A percentile compares a stretch with the other conserved stretches of the same genome.
Evolutionary conservation across 2,888 invertebrate genomes (phyloP).

Genomic region (Anaspis maculata): DNA sequence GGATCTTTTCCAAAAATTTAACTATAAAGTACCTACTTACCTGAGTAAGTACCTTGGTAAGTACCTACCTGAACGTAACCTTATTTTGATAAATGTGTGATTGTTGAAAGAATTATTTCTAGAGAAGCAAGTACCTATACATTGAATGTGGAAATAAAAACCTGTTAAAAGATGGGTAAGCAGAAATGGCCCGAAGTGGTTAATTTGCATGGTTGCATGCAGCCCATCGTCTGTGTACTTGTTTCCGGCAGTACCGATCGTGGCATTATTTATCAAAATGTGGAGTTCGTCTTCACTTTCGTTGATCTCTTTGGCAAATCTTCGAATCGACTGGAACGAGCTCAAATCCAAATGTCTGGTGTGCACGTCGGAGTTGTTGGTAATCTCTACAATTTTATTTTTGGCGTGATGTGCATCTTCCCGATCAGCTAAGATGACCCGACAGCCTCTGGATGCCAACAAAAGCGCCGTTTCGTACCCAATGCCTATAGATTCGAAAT

Average conservation of each 20-base stretch:
- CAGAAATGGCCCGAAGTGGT: conserved; percentile 66
- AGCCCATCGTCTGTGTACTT: conserved; percentile 55
- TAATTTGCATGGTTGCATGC: conserved; percentile 59
- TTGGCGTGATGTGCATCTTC: conserved; percentile 48
- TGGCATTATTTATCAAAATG: conserved; percentile 59
- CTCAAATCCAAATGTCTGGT: conserved; percentile 47
- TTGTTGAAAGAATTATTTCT: too few species aligned
- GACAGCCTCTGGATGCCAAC: conserved; percentile 45
- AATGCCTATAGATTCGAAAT: conserved; percentile 30
- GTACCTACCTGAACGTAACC: too few species aligned
- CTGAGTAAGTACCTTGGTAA: too few species aligned
- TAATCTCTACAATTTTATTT: conserved; percentile 33
- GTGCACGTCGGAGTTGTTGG: conserved; percentile 37
- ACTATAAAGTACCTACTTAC: too few species aligned
- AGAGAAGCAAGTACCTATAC: too few species aligned
- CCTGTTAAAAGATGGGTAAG: conserved; percentile 58
- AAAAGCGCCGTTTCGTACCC: conserved; percentile 41
- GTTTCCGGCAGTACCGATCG: conserved; percentile 44
- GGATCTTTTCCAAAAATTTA: too few species aligned
- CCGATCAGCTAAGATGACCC: conserved; percentile 48
- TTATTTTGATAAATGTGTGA: too few species aligned
- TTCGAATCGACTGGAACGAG: conserved; percentile 49
- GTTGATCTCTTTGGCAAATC: conserved; percentile 55
- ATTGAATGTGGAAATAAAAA: too few species aligned
- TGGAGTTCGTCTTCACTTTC: conserved; percentile 49